These are phyloP conservation scores for Plutomurus gul DNA, from an alignment of 1,140 invertebrate species.

Conservation along the genomic window DNA sequence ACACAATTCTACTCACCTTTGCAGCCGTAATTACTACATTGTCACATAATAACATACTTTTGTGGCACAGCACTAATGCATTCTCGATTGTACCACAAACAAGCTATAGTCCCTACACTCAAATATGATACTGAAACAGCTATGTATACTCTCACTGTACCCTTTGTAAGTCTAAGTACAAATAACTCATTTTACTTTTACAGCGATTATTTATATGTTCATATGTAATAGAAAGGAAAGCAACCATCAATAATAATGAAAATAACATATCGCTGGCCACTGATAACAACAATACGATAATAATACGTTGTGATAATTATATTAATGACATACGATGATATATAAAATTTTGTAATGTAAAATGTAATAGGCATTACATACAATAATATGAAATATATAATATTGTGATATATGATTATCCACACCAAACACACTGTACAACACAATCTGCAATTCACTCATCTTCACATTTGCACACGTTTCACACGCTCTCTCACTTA, in stretches of 20 bases:
- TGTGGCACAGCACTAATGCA: too few relatives aligned
- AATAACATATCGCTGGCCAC: constrained; percentile 15
- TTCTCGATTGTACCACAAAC: too few relatives aligned
- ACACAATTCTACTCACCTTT: too few relatives aligned
- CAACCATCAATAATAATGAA: constrained; percentile 10
- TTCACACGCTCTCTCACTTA: neutral
- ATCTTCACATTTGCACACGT: neutral
- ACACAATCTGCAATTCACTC: too few relatives aligned
- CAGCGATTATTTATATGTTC: neutral
- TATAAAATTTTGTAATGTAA: constrained; percentile 21
- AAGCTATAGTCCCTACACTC: too few relatives aligned
- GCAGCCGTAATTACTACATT: too few relatives aligned
- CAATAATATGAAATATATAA: constrained; percentile 24
- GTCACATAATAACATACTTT: too few relatives aligned
- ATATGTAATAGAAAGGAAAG: neutral
- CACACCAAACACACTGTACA: neutral
- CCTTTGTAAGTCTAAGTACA: too few relatives aligned
- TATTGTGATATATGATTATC: constrained; percentile 19
- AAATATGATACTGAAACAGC: too few relatives aligned
- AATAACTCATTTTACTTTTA: too few relatives aligned
- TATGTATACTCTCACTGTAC: too few relatives aligned
- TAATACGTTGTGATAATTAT: neutral
- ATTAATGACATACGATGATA: neutral
- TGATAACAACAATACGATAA: constrained; percentile 23
- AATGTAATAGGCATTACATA: constrained; percentile 19